Percentiles rank a stretch among this genome's conserved stretches.
phyloP scores from a whole-genome alignment of 2,797 vertebrate species.

The Sebastes matsubarae region DNA sequence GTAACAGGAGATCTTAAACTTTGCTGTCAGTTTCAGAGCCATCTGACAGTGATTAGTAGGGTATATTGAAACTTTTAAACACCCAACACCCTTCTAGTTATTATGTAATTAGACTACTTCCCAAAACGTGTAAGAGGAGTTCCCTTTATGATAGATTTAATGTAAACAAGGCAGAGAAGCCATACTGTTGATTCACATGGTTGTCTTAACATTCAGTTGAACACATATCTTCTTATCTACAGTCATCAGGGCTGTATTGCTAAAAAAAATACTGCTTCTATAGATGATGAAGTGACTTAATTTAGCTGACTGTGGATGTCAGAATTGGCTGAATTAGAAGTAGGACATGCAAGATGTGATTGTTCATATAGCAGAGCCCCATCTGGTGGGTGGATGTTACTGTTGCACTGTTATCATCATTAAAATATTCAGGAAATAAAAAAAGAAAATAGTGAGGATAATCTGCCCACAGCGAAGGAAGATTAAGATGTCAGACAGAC shows the following conservation, averaged over 20 bases:
- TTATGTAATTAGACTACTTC: background rate
- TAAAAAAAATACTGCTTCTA: too few species aligned
- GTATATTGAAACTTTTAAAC: background rate
- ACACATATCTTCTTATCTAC: background rate
- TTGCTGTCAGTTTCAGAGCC: background rate
- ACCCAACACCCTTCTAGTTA: background rate
- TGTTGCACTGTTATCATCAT: too few species aligned
- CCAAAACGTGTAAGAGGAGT: background rate
- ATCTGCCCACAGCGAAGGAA: constrained; percentile 36
- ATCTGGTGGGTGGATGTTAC: too few species aligned
- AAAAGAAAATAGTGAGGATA: background rate
- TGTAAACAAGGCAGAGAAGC: background rate
- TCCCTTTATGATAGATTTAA: background rate
- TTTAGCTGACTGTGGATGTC: too few species aligned
- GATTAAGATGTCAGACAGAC: constrained; percentile 36
- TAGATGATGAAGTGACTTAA: too few species aligned
- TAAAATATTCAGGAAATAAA: too few species aligned
- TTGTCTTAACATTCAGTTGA: background rate
- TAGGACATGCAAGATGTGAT: too few species aligned
- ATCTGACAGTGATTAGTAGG: background rate
- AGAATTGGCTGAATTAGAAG: too few species aligned
- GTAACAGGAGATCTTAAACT: background rate
- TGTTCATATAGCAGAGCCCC: too few species aligned
- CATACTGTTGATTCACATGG: background rate
- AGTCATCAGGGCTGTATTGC: background rate